Percentiles rank a stretch among this genome's conserved stretches.
These are phyloP conservation scores for Jacana jacana DNA, from an alignment of 2,113 vertebrate genomes.

Conservation along the genomic window DNA sequence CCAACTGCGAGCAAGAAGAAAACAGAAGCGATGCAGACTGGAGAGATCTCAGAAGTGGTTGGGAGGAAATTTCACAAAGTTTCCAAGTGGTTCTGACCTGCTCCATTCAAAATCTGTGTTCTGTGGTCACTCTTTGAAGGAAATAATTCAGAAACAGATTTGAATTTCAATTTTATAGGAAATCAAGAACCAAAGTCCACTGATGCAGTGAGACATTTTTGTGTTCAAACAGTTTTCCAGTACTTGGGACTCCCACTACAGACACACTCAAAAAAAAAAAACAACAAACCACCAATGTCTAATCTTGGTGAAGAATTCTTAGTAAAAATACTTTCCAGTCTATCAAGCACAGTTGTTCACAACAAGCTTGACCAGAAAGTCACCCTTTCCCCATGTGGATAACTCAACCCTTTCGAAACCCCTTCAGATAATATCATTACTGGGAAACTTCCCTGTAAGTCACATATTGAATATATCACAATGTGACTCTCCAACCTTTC, in stretches of 20 bases:
- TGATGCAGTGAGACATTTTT: background rate
- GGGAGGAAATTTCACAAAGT: background rate
- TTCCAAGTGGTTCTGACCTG: background rate
- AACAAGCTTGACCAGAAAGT: background rate
- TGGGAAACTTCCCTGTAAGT: background rate
- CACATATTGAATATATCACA: background rate
- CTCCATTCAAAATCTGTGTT: background rate
- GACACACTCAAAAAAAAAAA: background rate
- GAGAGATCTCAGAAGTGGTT: background rate
- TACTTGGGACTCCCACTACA: background rate
- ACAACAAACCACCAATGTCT: background rate
- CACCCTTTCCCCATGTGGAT: background rate
- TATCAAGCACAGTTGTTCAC: background rate
- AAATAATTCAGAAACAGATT: background rate
- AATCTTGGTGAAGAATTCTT: background rate
- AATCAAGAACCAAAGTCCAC: background rate
- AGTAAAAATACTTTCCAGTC: slow-evolving; percentile 5
- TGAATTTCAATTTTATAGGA: background rate
- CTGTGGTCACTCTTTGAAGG: background rate
- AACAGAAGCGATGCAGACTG: background rate
- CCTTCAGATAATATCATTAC: background rate
- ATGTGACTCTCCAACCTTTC: background rate
- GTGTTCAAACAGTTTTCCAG: background rate
- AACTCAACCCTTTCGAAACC: background rate
- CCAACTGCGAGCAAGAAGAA: background rate